A percentile compares a stretch with the other conserved stretches of the same genome.
Conservation (phyloP, 2,888 invertebrate genomes). For the Dryococelus australis region DNA sequence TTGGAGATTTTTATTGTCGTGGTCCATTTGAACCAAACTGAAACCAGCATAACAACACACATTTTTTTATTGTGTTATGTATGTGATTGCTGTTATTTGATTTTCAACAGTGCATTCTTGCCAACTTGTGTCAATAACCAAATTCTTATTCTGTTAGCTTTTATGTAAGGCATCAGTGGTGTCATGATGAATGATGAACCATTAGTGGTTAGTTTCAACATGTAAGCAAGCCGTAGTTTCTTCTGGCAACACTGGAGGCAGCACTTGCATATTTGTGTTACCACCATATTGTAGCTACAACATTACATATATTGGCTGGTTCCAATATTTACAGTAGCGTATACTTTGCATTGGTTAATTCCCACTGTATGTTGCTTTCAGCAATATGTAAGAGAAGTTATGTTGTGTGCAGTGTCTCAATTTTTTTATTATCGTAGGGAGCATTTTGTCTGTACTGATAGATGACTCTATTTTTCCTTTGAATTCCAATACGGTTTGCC, state of each 20-base stretch:
- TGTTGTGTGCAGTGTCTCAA: not conserved
- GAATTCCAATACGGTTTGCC: not conserved
- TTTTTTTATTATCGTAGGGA: not conserved
- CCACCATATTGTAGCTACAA: not conserved
- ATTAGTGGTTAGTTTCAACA: not conserved
- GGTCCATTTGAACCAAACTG: no score
- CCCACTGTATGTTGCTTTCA: not conserved
- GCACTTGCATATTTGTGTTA: not conserved
- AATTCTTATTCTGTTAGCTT: not conserved
- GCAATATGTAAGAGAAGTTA: no score
- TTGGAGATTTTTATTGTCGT: no score
- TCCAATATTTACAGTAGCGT: not conserved
- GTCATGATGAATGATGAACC: no score
- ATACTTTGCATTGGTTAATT: not conserved
- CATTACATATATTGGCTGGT: not conserved
- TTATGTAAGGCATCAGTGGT: not conserved
- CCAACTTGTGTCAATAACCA: not conserved
- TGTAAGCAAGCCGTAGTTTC: not conserved
- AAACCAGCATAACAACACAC: no score
- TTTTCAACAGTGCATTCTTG: not conserved
- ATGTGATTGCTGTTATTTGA: no score
- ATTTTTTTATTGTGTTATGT: no score
- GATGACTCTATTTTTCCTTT: not conserved
- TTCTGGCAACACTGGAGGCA: not conserved
- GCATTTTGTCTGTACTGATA: not conserved